Percentiles rank a stretch among this genome's conserved stretches.
phyloP scores from a whole-genome alignment of 2,113 vertebrate genomes.

The Tinamus guttatus region DNA sequence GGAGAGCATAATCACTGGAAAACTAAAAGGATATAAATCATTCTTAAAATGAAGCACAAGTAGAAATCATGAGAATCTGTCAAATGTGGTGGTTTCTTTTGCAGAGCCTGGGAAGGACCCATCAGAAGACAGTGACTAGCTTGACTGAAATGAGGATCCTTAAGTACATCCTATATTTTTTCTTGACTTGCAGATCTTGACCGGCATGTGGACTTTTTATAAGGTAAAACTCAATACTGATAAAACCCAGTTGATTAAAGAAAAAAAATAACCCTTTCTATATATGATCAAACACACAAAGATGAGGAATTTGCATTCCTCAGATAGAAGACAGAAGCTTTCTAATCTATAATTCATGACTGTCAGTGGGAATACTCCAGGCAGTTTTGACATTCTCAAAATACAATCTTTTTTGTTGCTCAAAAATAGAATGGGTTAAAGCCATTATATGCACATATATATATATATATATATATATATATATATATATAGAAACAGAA shows the following conservation, averaged over 20 bases:
- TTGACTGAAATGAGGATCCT: background rate
- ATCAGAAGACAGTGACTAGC: background rate
- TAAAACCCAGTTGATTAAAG: background rate
- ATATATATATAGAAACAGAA: no score
- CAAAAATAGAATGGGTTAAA: background rate
- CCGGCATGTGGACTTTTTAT: background rate
- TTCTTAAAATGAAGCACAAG: constrained; percentile 33
- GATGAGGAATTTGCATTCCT: background rate
- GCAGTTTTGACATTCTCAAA: background rate
- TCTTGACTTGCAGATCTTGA: background rate
- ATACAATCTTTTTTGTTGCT: background rate
- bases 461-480: no score
- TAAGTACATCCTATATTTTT: background rate
- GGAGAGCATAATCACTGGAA: constrained; percentile 47
- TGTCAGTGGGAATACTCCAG: background rate
- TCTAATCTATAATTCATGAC: background rate
- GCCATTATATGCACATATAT: no score
- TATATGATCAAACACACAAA: background rate
- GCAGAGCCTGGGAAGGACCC: background rate
- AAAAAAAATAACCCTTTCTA: background rate
- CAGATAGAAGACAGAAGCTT: background rate
- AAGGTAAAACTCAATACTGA: background rate
- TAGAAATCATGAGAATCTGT: constrained; percentile 25
- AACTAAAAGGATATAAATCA: constrained; percentile 51
- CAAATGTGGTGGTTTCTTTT: background rate